phyloP scores from a whole-genome alignment of 2,113 vertebrate species.

The Panthera leo region DNA sequence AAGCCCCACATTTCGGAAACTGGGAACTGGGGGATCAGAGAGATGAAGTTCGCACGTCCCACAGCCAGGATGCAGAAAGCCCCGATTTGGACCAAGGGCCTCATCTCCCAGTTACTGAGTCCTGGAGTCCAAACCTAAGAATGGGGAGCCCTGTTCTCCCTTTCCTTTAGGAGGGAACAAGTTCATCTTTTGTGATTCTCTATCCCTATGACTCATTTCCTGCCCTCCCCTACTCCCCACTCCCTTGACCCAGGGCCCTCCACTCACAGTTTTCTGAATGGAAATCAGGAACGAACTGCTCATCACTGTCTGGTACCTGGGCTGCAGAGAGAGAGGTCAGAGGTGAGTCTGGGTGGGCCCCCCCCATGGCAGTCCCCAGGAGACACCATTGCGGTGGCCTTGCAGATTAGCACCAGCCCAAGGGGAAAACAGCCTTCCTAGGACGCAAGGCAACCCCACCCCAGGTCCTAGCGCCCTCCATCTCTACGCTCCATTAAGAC shows the following conservation, averaged over 20 bases:
- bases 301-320: slow-evolving; percentile 98
- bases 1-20: background rate
- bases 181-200: background rate
- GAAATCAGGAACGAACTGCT: slow-evolving; percentile 98
- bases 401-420: background rate
- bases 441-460: background rate
- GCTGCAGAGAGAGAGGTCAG: slow-evolving; percentile 87
- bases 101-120: background rate
- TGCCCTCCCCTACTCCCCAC: background rate
- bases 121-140: background rate
- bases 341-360: background rate
- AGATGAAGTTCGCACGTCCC: background rate
- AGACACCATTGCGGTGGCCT: background rate
- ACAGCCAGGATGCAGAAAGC: background rate
- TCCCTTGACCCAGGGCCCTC: background rate
- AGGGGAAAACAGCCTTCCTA: background rate
- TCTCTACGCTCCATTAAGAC: background rate
- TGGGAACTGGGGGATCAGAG: background rate
- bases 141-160: background rate
- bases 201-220: background rate
- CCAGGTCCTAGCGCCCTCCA: background rate
- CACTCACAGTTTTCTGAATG: slow-evolving; percentile 98
- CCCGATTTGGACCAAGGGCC: background rate
- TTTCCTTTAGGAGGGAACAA: slow-evolving; percentile 11
- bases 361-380: background rate